Evolutionary conservation across 2,888 invertebrate species (phyloP), one percentile per base, ranked within the genome.

Genomic region (Coremacera marginata): DNA sequence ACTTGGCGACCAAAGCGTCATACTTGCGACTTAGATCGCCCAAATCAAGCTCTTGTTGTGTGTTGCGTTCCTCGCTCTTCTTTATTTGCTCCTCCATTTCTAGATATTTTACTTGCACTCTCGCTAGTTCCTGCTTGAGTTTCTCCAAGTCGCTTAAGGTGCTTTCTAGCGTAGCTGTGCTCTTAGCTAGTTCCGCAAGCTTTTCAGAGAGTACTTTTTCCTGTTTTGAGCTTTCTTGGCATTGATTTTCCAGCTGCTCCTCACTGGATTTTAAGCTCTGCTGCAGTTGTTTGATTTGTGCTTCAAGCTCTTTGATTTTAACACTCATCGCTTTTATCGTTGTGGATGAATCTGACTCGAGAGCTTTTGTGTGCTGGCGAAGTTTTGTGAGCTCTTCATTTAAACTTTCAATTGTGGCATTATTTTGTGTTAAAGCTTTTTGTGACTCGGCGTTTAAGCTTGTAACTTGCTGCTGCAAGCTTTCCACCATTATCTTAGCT

Each of bases 21-120:
- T 84, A 76, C 44, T 87, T 84, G 0, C 84, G 84, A 0, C 76
- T 76, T 4, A 84, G 44, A 73, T 86, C 84, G 14, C 84, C 82
- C 49, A 86, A 78, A 60, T 91, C 89, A 16, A 86, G 80, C 51
- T 84, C 83, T 3, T 82, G 81, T 19, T 82, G 82, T 1, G 83
- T 80, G 8, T 70, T 68, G 16, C 49, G 77, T 8, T 86, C 84
- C 1, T 76, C 75, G 60, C 77, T 80, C 2, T 22, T 70, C 14
- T 82, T 84, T 0, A 84, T 80, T 37, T 83, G 82, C 2, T 70
- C 8, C n/a, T 86, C 84, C 5, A 83, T 31, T 0, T 83, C 81
- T 0, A 76, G 77, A 1, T 34, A 57, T 27, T 78, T 81, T 5
- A 16, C 49, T 34, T 80, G 74, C 2, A 65, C 55, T 2, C 78